Base-by-base conservation (phyloP, 2,113 vertebrate species). In the Siniperca chuatsi region DNA sequence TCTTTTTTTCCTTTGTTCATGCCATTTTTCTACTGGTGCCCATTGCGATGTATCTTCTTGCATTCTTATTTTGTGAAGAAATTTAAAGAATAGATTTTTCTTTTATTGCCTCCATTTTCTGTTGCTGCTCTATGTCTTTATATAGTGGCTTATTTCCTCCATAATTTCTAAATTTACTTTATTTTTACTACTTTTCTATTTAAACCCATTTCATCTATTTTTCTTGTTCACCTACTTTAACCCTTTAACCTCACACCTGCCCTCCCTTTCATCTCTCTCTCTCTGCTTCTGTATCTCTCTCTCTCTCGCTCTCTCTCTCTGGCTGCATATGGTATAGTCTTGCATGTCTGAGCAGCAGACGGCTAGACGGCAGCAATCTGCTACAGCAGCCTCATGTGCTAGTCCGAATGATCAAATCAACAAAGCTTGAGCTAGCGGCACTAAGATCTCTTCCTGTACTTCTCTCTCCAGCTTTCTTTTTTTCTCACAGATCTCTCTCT, bases 331-430 rank as follows among this genome's bases (percentile, higher is more conserved):
- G 92, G 91, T 92, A 88, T 76, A 90, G 90, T 92, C 94, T 91
- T 92, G 93, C 91, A 94, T 94, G 94, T 94, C 94, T 94, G 94
- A 94, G 89, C 92, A 93, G 89, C 89, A 93, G 92, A 95, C 92
- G 88, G 92, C 94, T 75, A 94, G 93, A 92, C 93, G 83, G 88
- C 88, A 88, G 86, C 91, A 92, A 92, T 93, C 92, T 93, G 93
- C 92, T 86, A 33, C 64, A 84, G 87, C 89, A 92, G 84, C 89
- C 82, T 90, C 79, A 50, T 87, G 89, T 81, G 82, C 88, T 84
- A 46, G 58, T 81, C 73, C 57, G 15, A 89, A 76, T 40, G 72
- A 86, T 90, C 86, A 72, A 50, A 87, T 85, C 74, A 87, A 90
- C 87, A 92, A 92, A 90, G 91, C 91, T 85, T 58, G 73, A 64